These are phyloP conservation scores for Pterostichus niger DNA, from an alignment of 2,888 invertebrate species.

Conservation along the genomic window DNA sequence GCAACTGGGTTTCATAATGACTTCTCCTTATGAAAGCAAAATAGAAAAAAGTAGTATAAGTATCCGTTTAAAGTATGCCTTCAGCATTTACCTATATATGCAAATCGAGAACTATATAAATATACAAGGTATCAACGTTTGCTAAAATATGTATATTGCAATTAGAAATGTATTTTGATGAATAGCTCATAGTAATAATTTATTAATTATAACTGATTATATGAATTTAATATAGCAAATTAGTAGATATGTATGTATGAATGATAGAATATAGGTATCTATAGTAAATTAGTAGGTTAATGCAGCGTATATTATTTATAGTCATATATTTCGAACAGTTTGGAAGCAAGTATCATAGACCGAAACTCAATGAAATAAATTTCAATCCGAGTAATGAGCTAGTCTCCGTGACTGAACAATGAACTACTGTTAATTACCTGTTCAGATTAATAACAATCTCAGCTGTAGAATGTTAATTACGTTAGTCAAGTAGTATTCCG, in stretches of 20 bases:
- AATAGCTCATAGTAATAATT: not conserved
- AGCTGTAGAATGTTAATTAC: conserved; percentile 52
- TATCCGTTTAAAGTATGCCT: too few species aligned
- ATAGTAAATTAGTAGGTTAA: conserved; percentile 23
- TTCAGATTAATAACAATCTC: conserved; percentile 52
- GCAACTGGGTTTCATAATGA: too few species aligned
- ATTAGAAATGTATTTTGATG: not conserved
- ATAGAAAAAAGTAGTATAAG: too few species aligned
- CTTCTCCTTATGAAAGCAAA: too few species aligned
- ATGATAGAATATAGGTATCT: too few species aligned
- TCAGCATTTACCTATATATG: too few species aligned
- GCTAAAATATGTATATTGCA: not conserved
- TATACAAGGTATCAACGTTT: too few species aligned
- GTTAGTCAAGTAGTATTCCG: conserved; percentile 35
- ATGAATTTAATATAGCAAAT: not conserved
- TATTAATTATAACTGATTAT: not conserved
- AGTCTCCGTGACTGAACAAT: conserved; percentile 37
- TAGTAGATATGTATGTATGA: not conserved
- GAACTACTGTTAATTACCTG: conserved; percentile 53
- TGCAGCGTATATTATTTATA: conserved; percentile 10
- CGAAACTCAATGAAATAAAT: conserved; percentile 32
- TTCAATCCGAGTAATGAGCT: not conserved
- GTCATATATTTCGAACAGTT: conserved; percentile 21
- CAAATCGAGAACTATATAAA: too few species aligned
- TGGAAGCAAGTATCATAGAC: conserved; percentile 4